These are phyloP conservation scores for Hycleus phaleratus DNA, from an alignment of 1,140 invertebrate species.

Conservation along the genomic window DNA sequence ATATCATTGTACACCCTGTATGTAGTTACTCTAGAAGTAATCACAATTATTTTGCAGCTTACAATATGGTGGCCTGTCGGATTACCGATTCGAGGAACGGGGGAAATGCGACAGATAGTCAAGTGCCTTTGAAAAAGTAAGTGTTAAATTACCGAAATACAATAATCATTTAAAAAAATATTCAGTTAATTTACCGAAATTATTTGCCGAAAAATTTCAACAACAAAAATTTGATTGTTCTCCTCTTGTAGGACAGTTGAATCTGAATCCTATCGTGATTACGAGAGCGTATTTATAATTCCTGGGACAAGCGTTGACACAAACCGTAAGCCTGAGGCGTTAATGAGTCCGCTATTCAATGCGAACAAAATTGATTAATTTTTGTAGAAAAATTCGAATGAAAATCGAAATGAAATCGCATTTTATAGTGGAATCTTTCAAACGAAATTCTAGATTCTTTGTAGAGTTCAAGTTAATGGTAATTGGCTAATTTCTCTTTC, in stretches of 20 bases:
- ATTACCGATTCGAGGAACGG: slow-evolving; percentile 86
- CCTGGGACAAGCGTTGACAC: slow-evolving; percentile 62
- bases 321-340: slow-evolving; percentile 43
- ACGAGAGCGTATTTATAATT: slow-evolving; percentile 69
- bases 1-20: too few species aligned
- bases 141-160: slow-evolving; percentile 41
- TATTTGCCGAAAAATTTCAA: too few species aligned
- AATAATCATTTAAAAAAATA: neutral
- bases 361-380: slow-evolving; percentile 25
- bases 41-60: slow-evolving; percentile 62
- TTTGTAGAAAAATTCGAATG: neutral
- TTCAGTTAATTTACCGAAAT: neutral
- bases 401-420: slow-evolving; percentile 27
- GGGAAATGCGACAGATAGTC: slow-evolving; percentile 73
- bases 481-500: neutral
- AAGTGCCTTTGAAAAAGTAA: slow-evolving; percentile 98
- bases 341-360: slow-evolving; percentile 34
- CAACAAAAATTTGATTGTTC: slow-evolving; percentile 3
- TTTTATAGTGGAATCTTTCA: slow-evolving; percentile 30
- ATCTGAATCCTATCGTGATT: slow-evolving; percentile 57
- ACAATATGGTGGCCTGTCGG: slow-evolving; percentile 95
- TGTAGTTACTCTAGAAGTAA: slow-evolving; percentile 4
- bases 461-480: slow-evolving; percentile 28
- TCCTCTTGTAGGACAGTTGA: slow-evolving; percentile 43
- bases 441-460: slow-evolving; percentile 19